Evolutionary conservation across 1,140 invertebrate genomes (phyloP).

Genomic region (Brachionus paranguensis): DNA sequence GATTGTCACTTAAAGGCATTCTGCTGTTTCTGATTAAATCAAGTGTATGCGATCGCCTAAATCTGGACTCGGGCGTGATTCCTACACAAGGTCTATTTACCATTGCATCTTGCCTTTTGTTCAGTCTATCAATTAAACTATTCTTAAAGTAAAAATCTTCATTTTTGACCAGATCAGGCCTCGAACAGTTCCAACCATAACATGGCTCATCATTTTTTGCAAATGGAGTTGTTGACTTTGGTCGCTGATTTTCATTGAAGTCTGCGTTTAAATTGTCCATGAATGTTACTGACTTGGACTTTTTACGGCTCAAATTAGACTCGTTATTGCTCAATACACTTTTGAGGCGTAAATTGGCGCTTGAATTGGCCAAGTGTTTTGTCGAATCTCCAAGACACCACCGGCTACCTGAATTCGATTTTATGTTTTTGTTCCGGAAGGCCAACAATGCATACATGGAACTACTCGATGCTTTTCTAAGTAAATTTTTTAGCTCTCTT

Average conservation of each 20-base stretch:
- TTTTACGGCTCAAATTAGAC: conserved; percentile 30
- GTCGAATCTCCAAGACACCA: not conserved
- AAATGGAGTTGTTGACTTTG: conserved; percentile 3
- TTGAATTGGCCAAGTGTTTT: not conserved
- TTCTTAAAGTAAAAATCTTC: conserved; percentile 11
- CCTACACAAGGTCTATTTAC: not conserved
- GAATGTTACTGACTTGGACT: conserved; percentile 36
- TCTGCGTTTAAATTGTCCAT: not conserved
- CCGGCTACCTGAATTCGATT: not conserved
- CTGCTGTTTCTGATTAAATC: conserved; percentile 11
- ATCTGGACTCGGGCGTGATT: not conserved
- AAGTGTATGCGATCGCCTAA: not conserved
- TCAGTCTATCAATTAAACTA: conserved; percentile 16
- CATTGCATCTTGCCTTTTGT: not conserved
- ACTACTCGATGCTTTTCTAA: conserved; percentile 26
- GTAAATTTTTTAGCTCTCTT: conserved; percentile 7
- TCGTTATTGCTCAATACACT: conserved; percentile 3
- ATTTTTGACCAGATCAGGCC: not conserved
- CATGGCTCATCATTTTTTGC: not conserved
- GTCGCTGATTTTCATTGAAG: not conserved
- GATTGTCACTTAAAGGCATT: not conserved
- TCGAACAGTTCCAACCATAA: not conserved
- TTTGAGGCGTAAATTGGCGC: not conserved
- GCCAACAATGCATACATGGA: not conserved
- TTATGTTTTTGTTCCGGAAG: not conserved